phyloP scores from a whole-genome alignment of 2,797 vertebrate genomes.

The Gymnodraco acuticeps region DNA sequence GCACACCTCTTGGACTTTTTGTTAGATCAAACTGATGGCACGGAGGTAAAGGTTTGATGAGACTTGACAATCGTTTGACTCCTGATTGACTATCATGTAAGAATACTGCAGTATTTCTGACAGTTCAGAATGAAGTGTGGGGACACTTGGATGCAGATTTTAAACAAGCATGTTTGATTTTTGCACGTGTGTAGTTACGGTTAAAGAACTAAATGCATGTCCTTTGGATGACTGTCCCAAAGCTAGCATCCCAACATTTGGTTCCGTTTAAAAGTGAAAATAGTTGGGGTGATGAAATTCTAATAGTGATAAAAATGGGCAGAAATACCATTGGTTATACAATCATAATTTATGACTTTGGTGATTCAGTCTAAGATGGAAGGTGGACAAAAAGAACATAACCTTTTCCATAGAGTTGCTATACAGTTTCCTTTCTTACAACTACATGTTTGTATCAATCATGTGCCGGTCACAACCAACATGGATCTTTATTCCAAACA shows the following conservation, averaged over 20 bases:
- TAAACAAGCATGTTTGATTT: not conserved
- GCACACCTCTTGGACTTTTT: slow-evolving; percentile 42
- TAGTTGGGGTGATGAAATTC: not conserved
- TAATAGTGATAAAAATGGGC: slow-evolving; percentile 5
- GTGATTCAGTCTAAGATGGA: slow-evolving; percentile 5
- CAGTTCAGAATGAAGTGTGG: not conserved
- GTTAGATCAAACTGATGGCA: slow-evolving; percentile 69
- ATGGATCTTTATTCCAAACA: no score
- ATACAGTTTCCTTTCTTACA: not conserved
- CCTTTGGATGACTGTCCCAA: slow-evolving; percentile 34
- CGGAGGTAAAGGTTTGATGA: slow-evolving; percentile 52
- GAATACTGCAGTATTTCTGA: not conserved
- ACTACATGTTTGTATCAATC: not conserved
- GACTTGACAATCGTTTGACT: slow-evolving; percentile 45
- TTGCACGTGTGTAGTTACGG: not conserved
- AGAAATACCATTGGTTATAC: slow-evolving; percentile 21
- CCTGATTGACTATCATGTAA: slow-evolving; percentile 32
- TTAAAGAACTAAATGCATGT: slow-evolving; percentile 11
- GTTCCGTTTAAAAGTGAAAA: slow-evolving; percentile 31
- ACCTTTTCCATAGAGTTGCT: not conserved
- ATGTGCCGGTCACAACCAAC: not conserved
- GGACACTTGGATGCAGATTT: no score
- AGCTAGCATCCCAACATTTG: slow-evolving; percentile 22
- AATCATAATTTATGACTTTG: slow-evolving; percentile 20
- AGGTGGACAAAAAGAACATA: not conserved